Evolutionary conservation across 2,888 invertebrate genomes (phyloP), one percentile per base, ranked within the genome.

Genomic region (Drosophila rubida): DNA sequence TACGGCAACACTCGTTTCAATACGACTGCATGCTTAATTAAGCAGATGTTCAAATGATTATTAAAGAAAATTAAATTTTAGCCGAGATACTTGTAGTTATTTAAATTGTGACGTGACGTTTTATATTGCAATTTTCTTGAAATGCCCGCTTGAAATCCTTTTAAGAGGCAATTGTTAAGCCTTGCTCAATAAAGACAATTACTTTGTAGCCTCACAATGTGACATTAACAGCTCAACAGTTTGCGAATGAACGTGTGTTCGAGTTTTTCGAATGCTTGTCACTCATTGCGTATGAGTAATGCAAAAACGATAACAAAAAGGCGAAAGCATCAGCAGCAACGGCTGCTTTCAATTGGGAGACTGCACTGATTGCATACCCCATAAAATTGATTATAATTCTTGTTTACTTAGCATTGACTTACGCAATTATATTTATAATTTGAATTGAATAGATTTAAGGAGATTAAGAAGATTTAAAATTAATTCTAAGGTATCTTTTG

Each of bases 231-330:
- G 67, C 83, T 61, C 44, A 66, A 55, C 58, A 66, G 35, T 41
- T 39, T 39, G 23, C 13, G 37, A 57, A 63, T 54, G 60, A 57
- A 45, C 48, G 57, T 35, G 42, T 6, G 16, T 19, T 16, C 16
- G 37, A 61, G 49, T 59, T 69, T 63, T 54, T 54, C 54, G 59
- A 61, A 59, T 57, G 57, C 64, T 55, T 58, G 81, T 75, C 87
- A 65, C 62, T 67, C 87, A 39, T 62, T 63, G 67, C 68, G 71
- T 80, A 71, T 69, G 61, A 49, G 75, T 63, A 68, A 66, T 62
- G 46, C 22, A 32, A 54, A 27, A 16, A 46, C 23, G 19, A 14
- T 7, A 54, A 72, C 46, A 44, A 30, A 41, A 23, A 41, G 16
- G 6, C 42, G 30, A 25, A 46, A 41, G 32, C 50, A 48, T 41